These are phyloP conservation scores for Struthio camelus DNA, from an alignment of 2,113 vertebrate species.

Conservation along the genomic window DNA sequence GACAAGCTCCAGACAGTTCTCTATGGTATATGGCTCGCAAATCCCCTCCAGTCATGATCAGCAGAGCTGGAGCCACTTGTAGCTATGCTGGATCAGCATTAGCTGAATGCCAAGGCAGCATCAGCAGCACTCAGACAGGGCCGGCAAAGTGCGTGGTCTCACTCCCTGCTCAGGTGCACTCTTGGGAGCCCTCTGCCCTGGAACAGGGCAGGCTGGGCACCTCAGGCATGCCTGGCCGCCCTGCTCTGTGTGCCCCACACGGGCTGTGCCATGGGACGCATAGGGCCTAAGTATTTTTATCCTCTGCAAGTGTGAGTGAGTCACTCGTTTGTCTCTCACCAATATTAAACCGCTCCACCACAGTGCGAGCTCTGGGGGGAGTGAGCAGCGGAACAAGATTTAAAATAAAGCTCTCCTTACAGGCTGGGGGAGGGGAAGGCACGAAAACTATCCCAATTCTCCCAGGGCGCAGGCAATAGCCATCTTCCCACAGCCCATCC, in stretches of 20 bases:
- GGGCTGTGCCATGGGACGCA: not conserved
- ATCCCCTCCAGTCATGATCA: not conserved
- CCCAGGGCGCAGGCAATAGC: not conserved
- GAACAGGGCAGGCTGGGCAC: not conserved
- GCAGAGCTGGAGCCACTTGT: not conserved
- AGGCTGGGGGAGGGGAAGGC: not conserved
- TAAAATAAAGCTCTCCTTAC: conserved; percentile 6
- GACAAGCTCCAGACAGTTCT: not conserved
- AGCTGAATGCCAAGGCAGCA: accelerated
- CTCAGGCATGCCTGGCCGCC: not conserved
- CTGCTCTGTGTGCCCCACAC: accelerated
- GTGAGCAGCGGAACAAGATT: not conserved
- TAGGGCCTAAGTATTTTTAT: conserved; percentile 13
- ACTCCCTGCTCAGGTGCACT: accelerated
- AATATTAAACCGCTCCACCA: conserved; percentile 15
- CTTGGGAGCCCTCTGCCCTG: no score
- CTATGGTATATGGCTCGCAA: accelerated
- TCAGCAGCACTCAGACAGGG: accelerated
- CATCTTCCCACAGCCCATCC: not conserved
- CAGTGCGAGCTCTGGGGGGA: not conserved
- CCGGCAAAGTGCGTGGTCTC: accelerated
- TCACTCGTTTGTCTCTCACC: conserved; percentile 59
- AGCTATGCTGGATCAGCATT: not conserved
- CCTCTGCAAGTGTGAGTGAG: conserved; percentile 15
- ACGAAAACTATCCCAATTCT: not conserved